Base-by-base conservation (phyloP, 2,888 invertebrate species). In the Strigamia maritima region DNA sequence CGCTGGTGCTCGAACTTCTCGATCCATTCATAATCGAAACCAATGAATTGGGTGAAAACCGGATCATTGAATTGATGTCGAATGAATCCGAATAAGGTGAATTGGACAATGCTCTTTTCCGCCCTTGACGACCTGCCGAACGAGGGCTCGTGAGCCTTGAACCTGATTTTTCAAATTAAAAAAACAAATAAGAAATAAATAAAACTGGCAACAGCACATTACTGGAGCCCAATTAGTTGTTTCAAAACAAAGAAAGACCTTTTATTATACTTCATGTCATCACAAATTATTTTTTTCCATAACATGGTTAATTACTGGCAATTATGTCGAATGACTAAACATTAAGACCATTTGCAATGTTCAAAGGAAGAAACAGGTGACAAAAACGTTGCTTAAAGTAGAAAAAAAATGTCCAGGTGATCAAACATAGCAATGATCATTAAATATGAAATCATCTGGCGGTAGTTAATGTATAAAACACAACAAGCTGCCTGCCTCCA, bases 41-140 rank as follows among this genome's bases (percentile, higher is more conserved):
- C 82, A 98, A 88, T 28, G 96, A 95, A 83, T 95, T 94, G 6
- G 97, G 97, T 7, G 97, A 97, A 83, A 96, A 96, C 80, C 97
- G 90, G 83, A 98, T 97, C 89, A 98, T 93, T 79, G 96, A 95
- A 84, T 96, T 96, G 84, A 98, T 91, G 88, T 98, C 97, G 82
- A 97, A 93, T 79, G 95, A 94, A 83, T 97, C 97, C 0, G 97
- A 96, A 86, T 97, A 97, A 16, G 97, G 97, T 12, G 89, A 89
- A 85, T 94, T 95, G 80, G 97, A 97, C 1, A 97, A 90, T 0
- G 97, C 96, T 81, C 98, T 89, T 86, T 98, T 98, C 60, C 97
- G 90, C 85, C 93, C 92, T 35, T 90, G 91, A 79, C 92, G 90
- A 80, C 88, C 86, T 81, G 87, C 87, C 28, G 89, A 87, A 70